Evolutionary conservation across 2,113 vertebrate genomes (phyloP).

Genomic region (Tor tambroides): DNA sequence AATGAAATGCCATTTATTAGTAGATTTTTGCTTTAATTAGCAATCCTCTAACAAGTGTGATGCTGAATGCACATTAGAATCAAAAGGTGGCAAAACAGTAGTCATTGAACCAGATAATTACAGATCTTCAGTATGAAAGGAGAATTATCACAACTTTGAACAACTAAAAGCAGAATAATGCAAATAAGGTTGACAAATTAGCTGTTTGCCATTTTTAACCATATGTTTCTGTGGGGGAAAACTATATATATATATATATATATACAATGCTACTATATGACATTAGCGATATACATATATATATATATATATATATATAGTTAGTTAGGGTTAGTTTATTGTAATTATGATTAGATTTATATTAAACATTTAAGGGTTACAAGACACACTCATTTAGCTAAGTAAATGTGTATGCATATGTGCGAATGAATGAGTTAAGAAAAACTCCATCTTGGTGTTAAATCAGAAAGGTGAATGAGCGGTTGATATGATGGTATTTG

Average conservation of each 20-base stretch:
- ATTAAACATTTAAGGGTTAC: neutral
- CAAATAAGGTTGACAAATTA: neutral
- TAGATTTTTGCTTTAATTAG: constrained; percentile 3
- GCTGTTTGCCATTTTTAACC: neutral
- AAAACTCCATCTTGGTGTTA: neutral
- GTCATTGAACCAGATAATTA: constrained; percentile 3
- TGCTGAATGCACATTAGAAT: neutral
- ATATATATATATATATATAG: too few relatives aligned
- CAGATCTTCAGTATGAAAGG: neutral
- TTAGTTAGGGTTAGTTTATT: too few relatives aligned
- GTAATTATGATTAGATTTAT: neutral
- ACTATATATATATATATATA: too few relatives aligned
- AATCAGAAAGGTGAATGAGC: constrained; percentile 35
- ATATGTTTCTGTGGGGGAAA: neutral
- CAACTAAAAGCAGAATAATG: neutral
- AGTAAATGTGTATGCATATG: constrained; percentile 24
- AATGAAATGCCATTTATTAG: neutral
- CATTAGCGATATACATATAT: too few relatives aligned
- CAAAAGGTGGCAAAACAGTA: constrained; percentile 28
- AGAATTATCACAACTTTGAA: neutral
- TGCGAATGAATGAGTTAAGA: constrained; percentile 1
- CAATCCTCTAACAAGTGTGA: neutral
- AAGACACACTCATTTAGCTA: too few relatives aligned
- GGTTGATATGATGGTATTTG: constrained; percentile 48
- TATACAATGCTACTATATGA: too few relatives aligned